Evolutionary conservation across 1,140 invertebrate species (phyloP), one percentile per base, ranked within the genome.

Genomic region (Drosophila repleta): DNA sequence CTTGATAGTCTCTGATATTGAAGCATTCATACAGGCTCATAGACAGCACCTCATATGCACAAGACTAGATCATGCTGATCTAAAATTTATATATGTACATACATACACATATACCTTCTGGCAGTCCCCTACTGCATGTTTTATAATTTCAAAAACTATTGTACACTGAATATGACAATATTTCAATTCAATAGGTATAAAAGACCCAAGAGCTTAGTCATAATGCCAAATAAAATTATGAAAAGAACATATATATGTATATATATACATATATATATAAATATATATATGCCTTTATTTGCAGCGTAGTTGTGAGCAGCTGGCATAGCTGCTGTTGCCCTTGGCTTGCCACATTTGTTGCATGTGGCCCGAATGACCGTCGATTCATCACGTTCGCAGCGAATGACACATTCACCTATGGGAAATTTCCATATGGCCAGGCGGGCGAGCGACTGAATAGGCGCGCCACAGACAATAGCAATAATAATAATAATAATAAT

Each of bases 401-500:
- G 26, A 52, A 52, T 17, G 49, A 32, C 8, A 52, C 15, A 60
- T 48, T 60, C 43, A 48, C 43, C 57, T 35, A 35, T 37, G 57
- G 20, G 18, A 48, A 61, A 61, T 48, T 61, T 61, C 18, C 43
- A 48, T 35, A 35, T 49, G 32, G 18, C 39, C 17, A 7, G n/a
- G 39, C n/a, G 11, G 10, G 39, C n/a, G 3, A 46, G n/a, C 7
- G n/a, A 10, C 17, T 15, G 1, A 18, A 48, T 48, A 10, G 15
- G 39, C 39, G 43, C 41, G 8, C 61, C 49, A 52, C 49, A 64
- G 45, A 65, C 39, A 53, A 10, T 2, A 5, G 20, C 10, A 41
- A 4, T 24, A 39, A 55, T 20, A 61, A 11, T 7, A 26, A 26
- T 13, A 48, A 21, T 46, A 48, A 48, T 2, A 51, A 17, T 17